Evolutionary conservation across 2,113 vertebrate genomes (phyloP), one percentile per base, ranked within the genome.

Genomic region (Astatotilapia flaviijosephi): DNA sequence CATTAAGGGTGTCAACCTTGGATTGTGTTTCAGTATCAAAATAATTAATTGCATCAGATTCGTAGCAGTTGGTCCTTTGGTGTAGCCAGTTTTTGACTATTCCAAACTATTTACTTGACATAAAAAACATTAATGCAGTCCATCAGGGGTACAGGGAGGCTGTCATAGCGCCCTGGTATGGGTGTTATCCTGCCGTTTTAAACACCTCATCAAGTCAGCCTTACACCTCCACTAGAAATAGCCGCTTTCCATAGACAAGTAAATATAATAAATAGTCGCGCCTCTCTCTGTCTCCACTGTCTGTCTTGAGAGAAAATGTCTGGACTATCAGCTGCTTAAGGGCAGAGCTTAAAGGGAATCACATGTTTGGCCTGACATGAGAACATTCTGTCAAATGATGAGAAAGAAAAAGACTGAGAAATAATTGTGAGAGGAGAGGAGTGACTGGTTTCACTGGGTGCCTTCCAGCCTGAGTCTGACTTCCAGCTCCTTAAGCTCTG

Each of bases 291-390:
- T 70, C 80, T 86, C 51, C 42, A 28, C 58, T 53, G 26, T 55
- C 79, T 51, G 70, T n/a, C 55, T 28, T 1, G 6, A 31, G 17
- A 73, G 73, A 40, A 75, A 80, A 26, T 42, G 42, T 86, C 79
- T 84, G 92, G 84, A 58, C 89, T 89, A 93, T 94, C 93, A 87
- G 86, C 88, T 83, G 90, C 88, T 91, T 80, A 79, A 70, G 77
- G 54, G 73, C 75, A 28, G 65, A 12, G 45, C 54, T 88, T 93
- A 95, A 95, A 86, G 56, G 68, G 90, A 95, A 95, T 95, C 95
- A 95, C 88, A 95, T 95, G 95, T 94, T 93, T 95, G 96, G 94
- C 93, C 55, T 84, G 53, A 91, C 92, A 93, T 94, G 92, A 94
- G 86, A 95, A 88, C 87, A 80, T 51, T 77, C 86, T 86, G 92